Evolutionary conservation across 2,113 vertebrate genomes (phyloP).

Genomic region (Colinus virginianus): DNA sequence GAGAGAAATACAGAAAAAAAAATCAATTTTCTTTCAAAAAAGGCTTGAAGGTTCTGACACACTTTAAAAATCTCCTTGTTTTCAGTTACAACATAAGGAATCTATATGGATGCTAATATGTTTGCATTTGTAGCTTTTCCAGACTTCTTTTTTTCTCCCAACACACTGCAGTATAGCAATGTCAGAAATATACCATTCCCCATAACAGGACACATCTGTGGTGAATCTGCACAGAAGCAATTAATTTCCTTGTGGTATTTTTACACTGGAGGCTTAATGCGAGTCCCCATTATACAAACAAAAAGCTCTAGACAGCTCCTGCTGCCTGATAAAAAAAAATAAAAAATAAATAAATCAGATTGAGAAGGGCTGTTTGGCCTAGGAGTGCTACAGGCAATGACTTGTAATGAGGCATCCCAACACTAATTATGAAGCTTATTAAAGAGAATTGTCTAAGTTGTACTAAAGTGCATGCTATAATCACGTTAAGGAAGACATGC

Average conservation of each 20-base stretch:
- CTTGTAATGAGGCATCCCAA: conserved; percentile 77
- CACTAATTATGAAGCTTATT: conserved; percentile 81
- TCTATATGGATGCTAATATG: conserved; percentile 26
- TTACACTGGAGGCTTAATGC: conserved; percentile 77
- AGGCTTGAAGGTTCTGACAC: neutral
- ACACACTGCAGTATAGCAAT: conserved; percentile 58
- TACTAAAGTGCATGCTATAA: conserved; percentile 63
- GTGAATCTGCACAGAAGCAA: conserved; percentile 81
- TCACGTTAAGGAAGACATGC: conserved; percentile 5
- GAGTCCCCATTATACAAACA: conserved; percentile 79
- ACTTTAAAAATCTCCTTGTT: conserved; percentile 14
- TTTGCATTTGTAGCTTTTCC: conserved; percentile 67
- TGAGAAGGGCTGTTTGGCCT: conserved; percentile 71
- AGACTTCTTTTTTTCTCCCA: neutral
- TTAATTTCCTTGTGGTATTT: conserved; percentile 84
- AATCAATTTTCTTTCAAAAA: neutral
- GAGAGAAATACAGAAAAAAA: neutral
- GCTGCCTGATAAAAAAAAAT: conserved; percentile 77
- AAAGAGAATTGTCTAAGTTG: conserved; percentile 75
- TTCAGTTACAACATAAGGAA: conserved; percentile 44
- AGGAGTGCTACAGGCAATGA: conserved; percentile 77
- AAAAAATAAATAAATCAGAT: conserved; percentile 73
- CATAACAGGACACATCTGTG: conserved; percentile 73
- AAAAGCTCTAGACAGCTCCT: conserved; percentile 79
- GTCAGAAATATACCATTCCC: conserved; percentile 65